Evolutionary conservation across 92 coral and sea anemone genomes (phyloP).

Genomic region (Anthopleura xanthogrammica): DNA sequence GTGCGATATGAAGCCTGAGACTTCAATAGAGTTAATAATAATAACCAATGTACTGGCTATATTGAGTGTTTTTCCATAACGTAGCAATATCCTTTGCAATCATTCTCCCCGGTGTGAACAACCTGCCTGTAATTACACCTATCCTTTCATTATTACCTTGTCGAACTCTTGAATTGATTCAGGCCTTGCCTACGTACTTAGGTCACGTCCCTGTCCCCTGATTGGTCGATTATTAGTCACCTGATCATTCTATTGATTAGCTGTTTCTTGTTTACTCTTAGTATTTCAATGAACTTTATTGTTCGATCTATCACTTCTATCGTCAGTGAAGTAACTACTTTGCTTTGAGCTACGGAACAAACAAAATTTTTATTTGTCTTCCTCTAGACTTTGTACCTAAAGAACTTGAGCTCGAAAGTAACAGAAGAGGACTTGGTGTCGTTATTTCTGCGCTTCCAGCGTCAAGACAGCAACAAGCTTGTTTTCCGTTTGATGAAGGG

Average conservation of each 20-base stretch:
- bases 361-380: not conserved
- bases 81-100: not conserved
- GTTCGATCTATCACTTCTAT: not conserved
- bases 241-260: not conserved
- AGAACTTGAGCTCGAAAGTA: conserved; percentile 74
- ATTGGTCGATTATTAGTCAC: conserved; percentile 2
- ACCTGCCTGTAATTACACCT: not conserved
- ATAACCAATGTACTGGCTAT: too few relatives aligned
- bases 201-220: not conserved
- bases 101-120: not conserved
- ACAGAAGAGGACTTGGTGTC: conserved; percentile 85
- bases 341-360: not conserved
- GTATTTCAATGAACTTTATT: not conserved
- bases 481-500: conserved; percentile 56
- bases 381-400: conserved; percentile 72
- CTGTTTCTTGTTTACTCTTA: not conserved
- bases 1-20: not conserved
- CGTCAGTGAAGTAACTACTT: not conserved
- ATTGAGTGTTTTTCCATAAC: too few relatives aligned
- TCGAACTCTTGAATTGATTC: not conserved
- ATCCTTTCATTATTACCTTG: not conserved
- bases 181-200: not conserved
- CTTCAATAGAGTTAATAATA: too few relatives aligned
- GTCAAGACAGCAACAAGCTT: conserved; percentile 46
- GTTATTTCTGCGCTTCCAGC: conserved; percentile 76